Evolutionary conservation across 2,888 invertebrate species (phyloP), one percentile per base, ranked within the genome.

Genomic region (Pollenia labialis): DNA sequence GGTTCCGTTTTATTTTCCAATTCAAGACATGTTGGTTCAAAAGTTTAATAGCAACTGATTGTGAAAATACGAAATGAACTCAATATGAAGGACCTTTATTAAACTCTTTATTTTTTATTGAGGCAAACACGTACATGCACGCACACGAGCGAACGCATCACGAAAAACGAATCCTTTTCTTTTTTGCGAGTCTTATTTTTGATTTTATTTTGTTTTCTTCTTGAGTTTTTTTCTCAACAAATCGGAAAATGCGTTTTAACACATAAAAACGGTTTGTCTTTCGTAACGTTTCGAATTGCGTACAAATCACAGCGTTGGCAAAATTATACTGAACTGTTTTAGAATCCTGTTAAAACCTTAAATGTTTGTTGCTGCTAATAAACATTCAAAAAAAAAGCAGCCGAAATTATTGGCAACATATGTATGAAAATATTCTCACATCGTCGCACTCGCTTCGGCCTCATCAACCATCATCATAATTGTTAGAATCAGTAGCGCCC

Each of bases 251-350:
- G 79, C 79, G 77, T 84, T 84, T 52, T 7, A 46, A 54, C 16
- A 46, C 44, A 46, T 9, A 23, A 32, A 32, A 32, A 6, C 50
- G 6, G 32, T 72, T 58, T 52, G 74, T 40, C 42, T 16, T 8
- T 52, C 66, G 23, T 66, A 16, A 64, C 44, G 52, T 54, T 54
- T 68, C 69, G 18, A 79, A 84, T 74, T 85, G 85, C 89, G 91
- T 90, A 90, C 89, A 90, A 92, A 91, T 90, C 92, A 90, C 88
- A 85, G 89, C 90, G 88, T 90, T 89, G 89, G 89, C 91, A 90
- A 91, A 89, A 77, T 88, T 74, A 86, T 79, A 92, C 92, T 92
- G 90, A 91, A 90, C 90, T 86, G 88, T 89, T 89, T 88, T 86
- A 75, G 88, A 81, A 89, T 91, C 89, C 89, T 89, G 89, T 89